Evolutionary conservation across 1,140 invertebrate species (phyloP), one percentile per base, ranked within the genome.

Genomic region (Caenorhabditis remanei): DNA sequence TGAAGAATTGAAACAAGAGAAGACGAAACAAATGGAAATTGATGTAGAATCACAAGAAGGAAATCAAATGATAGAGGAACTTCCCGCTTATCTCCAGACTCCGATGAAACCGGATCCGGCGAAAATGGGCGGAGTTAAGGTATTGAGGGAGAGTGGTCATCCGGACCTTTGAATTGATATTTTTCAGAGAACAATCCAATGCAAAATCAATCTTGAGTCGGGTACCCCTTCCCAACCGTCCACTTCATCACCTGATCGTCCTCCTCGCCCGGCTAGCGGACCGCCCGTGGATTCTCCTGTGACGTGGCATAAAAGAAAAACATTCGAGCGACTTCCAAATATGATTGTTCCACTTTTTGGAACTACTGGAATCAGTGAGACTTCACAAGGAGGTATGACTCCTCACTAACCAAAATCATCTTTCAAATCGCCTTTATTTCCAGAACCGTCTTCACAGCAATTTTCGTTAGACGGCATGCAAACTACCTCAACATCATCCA

Each of bases 61-160:
- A 46, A n/a, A 46, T 13, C 13, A 21, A 11, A 61, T 32, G 58
- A 71, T 79, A 2, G 71, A 79, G 46, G 71, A 79, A n/a, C 71
- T 79, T 13, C 71, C 71, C 4, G 71, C 13, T 3, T 79, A 79
- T 16, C 46, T 79, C 0, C 16, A 50, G 46, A 79, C 71, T 3
- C 71, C 71, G 3, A 79, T n/a, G 71, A 50, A 24, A n/a, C 71
- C 71, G 43, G 71, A 79, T 79, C 71, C 71, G 24, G n/a, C 71
- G 21, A 79, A 50, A n/a, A 79, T 79, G 71, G 71, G 16, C 4
- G 46, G n/a, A 5, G 40, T 71, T 16, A 71, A 48, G 65, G 65
- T 71, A 7, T 4, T 3, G 32, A n/a, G 2, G 0, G 32, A 13
- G 40, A 40, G 13, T 9, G 21, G 40, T 41, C 7, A 65, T 65